Evolutionary conservation across 2,113 vertebrate genomes (phyloP).

Genomic region (Spilogale gracilis): DNA sequence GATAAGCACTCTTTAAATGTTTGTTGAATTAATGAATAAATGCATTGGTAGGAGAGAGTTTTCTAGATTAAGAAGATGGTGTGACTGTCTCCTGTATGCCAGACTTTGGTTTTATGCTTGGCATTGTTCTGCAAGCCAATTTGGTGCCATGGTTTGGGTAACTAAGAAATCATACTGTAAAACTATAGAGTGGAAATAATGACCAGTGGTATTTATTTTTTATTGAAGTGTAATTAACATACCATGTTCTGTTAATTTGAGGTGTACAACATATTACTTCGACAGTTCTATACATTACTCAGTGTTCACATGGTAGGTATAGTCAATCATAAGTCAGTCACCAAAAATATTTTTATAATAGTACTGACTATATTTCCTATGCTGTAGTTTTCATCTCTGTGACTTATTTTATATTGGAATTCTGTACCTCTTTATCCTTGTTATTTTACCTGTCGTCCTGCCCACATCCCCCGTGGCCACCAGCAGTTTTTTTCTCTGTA

Average conservation of each 20-base stretch:
- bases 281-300: neutral
- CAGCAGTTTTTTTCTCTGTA: neutral
- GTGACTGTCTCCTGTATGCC: neutral
- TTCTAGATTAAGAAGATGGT: neutral
- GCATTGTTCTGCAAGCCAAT: neutral
- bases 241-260: neutral
- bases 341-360: neutral
- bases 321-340: neutral
- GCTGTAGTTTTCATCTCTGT: neutral
- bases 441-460: neutral
- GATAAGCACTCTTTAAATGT: neutral
- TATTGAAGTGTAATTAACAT: neutral
- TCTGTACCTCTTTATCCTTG: neutral
- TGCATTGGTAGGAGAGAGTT: neutral
- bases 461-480: neutral
- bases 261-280: neutral
- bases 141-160: neutral
- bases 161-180: conserved; percentile 1
- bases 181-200: neutral
- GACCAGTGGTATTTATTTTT: neutral
- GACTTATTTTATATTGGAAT: neutral
- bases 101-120: neutral
- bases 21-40: neutral
- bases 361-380: neutral
- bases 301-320: neutral